Evolutionary conservation across 2,888 invertebrate genomes (phyloP).

Genomic region (Eilema caniola): DNA sequence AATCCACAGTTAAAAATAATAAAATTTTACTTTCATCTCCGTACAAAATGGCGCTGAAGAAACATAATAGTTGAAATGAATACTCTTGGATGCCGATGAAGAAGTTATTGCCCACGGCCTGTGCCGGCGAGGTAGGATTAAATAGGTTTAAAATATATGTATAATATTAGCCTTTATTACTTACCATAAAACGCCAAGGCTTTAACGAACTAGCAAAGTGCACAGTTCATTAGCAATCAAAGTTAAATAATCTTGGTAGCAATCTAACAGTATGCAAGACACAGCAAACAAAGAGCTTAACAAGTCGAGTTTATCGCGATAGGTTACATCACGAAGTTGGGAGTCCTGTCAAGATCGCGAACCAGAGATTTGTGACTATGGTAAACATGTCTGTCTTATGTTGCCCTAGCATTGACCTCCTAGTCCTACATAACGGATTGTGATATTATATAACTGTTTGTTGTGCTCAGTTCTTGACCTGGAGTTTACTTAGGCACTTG

Average conservation of each 20-base stretch:
- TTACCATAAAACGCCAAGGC: background rate
- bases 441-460: conserved; percentile 38
- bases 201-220: background rate
- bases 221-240: background rate
- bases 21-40: too few relatives aligned
- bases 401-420: conserved; percentile 51
- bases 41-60: too few relatives aligned
- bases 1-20: too few relatives aligned
- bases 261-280: conserved; percentile 20
- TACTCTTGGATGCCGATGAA: too few relatives aligned
- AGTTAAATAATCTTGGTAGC: conserved; percentile 3
- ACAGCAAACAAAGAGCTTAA: conserved; percentile 50
- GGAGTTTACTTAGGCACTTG: background rate
- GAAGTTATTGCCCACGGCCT: too few relatives aligned
- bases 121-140: background rate
- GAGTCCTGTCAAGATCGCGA: conserved; percentile 76
- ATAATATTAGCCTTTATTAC: background rate
- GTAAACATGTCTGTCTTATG: conserved; percentile 68
- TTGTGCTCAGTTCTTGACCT: conserved; percentile 12
- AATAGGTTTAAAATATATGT: background rate
- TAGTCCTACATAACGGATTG: conserved; percentile 55
- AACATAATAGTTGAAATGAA: too few relatives aligned
- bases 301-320: conserved; percentile 56
- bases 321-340: conserved; percentile 72
- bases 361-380: conserved; percentile 69